Evolutionary conservation across 2,797 vertebrate genomes (phyloP).

Genomic region (Hippoglossus hippoglossus): DNA sequence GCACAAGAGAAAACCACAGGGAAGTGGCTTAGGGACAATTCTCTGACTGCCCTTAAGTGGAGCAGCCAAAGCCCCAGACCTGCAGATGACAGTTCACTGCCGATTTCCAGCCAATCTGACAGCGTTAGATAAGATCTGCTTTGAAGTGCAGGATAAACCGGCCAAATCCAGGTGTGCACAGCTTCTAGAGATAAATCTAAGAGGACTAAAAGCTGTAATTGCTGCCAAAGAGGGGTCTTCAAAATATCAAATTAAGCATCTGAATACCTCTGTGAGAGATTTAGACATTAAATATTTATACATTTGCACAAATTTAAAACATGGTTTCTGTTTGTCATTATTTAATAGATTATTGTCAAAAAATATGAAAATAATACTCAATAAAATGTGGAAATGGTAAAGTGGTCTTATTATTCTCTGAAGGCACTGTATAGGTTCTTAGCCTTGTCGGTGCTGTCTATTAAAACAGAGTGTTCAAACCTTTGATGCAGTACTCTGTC

Average conservation of each 20-base stretch:
- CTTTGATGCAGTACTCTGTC: constrained; percentile 34
- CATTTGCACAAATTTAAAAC: no score
- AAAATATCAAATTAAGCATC: not conserved
- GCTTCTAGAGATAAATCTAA: not conserved
- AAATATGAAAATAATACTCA: not conserved
- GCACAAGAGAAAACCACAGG: no score
- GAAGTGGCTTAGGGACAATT: no score
- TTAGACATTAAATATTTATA: not conserved
- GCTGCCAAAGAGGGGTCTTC: not conserved
- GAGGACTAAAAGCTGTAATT: not conserved
- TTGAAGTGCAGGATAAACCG: no score
- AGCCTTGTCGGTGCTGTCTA: not conserved
- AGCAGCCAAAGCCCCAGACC: no score
- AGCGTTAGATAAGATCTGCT: no score
- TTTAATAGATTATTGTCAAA: not conserved
- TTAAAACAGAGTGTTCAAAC: not conserved
- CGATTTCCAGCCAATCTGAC: no score
- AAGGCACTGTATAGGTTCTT: not conserved
- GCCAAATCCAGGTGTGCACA: not conserved
- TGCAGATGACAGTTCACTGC: no score
- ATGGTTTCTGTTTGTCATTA: no score
- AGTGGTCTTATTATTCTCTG: no score
- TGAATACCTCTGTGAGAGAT: not conserved
- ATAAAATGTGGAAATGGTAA: not conserved
- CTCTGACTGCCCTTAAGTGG: no score